Evolutionary conservation across 2,113 vertebrate species (phyloP).

Genomic region (Ondatra zibethicus): DNA sequence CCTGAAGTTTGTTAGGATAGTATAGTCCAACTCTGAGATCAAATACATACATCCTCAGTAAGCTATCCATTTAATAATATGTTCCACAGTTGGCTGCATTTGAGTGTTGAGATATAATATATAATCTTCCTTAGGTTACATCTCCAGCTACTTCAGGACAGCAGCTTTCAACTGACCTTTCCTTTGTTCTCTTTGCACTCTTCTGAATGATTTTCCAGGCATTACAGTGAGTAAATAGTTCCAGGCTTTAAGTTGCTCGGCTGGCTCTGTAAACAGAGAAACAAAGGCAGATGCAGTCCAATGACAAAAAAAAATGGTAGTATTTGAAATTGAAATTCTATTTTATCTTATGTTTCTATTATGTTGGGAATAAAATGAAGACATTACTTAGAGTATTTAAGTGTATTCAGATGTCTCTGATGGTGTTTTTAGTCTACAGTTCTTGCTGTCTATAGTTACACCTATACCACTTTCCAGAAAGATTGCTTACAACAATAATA

Average conservation of each 20-base stretch:
- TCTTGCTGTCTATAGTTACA: neutral
- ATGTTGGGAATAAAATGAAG: slow-evolving; percentile 41
- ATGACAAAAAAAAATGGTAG: neutral
- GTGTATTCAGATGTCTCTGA: neutral
- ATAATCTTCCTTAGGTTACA: neutral
- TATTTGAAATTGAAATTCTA: slow-evolving; percentile 5
- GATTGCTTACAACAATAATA: slow-evolving; percentile 1
- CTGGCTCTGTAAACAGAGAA: slow-evolving; percentile 61
- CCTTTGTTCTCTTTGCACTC: neutral
- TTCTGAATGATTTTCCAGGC: slow-evolving; percentile 58
- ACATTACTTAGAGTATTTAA: neutral
- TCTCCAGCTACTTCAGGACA: neutral
- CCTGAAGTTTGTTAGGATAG: neutral
- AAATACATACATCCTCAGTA: slow-evolving; percentile 44
- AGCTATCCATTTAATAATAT: slow-evolving; percentile 37
- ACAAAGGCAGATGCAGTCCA: slow-evolving; percentile 14
- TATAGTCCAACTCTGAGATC: neutral
- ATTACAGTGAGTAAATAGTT: slow-evolving; percentile 46
- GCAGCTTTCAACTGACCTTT: slow-evolving; percentile 33
- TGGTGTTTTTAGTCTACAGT: neutral
- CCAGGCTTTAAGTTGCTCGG: slow-evolving; percentile 42
- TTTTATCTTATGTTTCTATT: slow-evolving; percentile 36
- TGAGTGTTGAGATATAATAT: slow-evolving; percentile 28
- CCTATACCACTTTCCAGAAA: neutral
- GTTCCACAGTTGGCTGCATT: slow-evolving; percentile 35